Conservation (phyloP, 30 jellyfish, hydroid and myxozoan species). For the Pseudorhiza aurosa region DNA sequence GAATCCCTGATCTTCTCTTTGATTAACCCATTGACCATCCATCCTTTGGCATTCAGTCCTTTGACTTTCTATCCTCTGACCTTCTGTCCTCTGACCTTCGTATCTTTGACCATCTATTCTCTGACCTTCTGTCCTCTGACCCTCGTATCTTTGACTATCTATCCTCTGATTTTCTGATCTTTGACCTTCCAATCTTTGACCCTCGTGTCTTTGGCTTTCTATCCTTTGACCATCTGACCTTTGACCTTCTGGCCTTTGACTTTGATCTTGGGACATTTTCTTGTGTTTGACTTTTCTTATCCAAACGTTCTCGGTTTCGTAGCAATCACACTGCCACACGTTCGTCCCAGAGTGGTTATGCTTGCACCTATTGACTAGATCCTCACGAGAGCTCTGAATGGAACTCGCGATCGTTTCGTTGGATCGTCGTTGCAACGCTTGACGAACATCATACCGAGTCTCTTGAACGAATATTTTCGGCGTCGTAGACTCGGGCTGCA, state of each 20-base stretch:
- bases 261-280: background rate
- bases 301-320: slow-evolving; percentile 68
- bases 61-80: slow-evolving; percentile 6
- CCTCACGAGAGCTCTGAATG: slow-evolving; percentile 60
- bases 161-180: background rate
- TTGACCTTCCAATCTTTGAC: background rate
- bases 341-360: slow-evolving; percentile 60
- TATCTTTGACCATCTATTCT: too few species aligned
- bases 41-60: too few species aligned
- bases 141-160: background rate
- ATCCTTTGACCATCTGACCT: slow-evolving; percentile 5
- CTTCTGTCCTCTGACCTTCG: background rate
- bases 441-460: slow-evolving; percentile 63
- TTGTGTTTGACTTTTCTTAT: slow-evolving; percentile 24
- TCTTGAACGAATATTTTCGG: slow-evolving; percentile 75
- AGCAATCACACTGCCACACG: slow-evolving; percentile 73
- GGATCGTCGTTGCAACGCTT: slow-evolving; percentile 77
- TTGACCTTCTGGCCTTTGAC: background rate
- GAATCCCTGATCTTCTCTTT: background rate
- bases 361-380: slow-evolving; percentile 5
- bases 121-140: background rate
- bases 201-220: background rate
- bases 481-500: slow-evolving; percentile 47
- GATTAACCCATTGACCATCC: background rate
- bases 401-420: slow-evolving; percentile 77